Percentiles rank a stretch among this genome's conserved stretches.
These are phyloP conservation scores for Lissonota sp. DNA, from an alignment of 2,888 invertebrate species.

Conservation along the genomic window DNA sequence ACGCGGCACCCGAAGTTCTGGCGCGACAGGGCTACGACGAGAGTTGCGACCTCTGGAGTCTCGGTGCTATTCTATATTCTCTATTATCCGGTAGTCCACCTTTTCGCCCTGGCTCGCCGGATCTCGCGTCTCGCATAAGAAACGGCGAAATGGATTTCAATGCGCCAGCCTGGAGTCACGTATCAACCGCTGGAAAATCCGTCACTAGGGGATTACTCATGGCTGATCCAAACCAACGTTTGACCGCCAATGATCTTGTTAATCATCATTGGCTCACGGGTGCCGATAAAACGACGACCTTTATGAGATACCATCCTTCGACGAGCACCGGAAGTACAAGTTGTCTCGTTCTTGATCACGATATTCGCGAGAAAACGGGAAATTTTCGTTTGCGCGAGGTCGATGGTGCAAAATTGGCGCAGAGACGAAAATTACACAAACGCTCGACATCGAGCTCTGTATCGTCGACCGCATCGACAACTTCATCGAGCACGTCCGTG, in stretches of 20 bases:
- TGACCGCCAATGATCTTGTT: conserved; percentile 88
- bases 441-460: conserved; percentile 84
- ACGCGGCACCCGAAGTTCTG: conserved; percentile 98
- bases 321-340: background rate
- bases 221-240: conserved; percentile 90
- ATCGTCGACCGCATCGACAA: conserved; percentile 83
- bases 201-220: conserved; percentile 91
- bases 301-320: background rate
- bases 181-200: conserved; percentile 90
- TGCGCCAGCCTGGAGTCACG: conserved; percentile 89
- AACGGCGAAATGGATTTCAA: conserved; percentile 92
- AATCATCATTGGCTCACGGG: conserved; percentile 88
- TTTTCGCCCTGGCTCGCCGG: conserved; percentile 89
- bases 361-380: conserved; percentile 87
- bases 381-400: conserved; percentile 91
- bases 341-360: conserved; percentile 4
- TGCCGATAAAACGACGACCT: conserved; percentile 37
- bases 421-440: conserved; percentile 88
- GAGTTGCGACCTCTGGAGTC: conserved; percentile 97
- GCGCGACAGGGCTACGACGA: conserved; percentile 92
- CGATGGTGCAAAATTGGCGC: conserved; percentile 88
- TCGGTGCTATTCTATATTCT: conserved; percentile 96
- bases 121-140: conserved; percentile 92
- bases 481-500: conserved; percentile 75
- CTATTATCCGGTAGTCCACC: conserved; percentile 95